Evolutionary conservation across 2,113 vertebrate species (phyloP), one percentile per base, ranked within the genome.

Genomic region (Seriola dumerili): DNA sequence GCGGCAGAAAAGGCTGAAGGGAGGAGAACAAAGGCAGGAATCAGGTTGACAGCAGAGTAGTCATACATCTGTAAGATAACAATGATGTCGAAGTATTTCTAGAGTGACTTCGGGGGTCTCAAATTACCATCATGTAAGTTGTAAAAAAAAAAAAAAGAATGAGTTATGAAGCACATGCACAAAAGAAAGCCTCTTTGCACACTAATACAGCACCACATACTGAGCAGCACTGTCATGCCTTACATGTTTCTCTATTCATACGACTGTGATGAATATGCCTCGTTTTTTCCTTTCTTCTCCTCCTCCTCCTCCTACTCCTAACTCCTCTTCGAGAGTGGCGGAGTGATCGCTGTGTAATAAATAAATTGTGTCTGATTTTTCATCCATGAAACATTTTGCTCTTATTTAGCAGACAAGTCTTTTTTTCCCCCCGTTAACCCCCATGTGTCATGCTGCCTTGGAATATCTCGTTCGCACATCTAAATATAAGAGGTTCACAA

Each of bases 151-250:
- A 29, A 29, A 29, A 29, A 29, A 29, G 10, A 75, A 90, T 78
- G 71, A 81, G 84, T 89, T 61, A 68, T 64, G 54, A 84, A 72
- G 73, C 61, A 13, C 58, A 38, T 23, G 72, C 63, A 83, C 76
- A 88, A 90, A 90, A 80, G 73, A 83, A 88, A 80, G 42, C 17
- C 76, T 78, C 81, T 77, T 72, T 62, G 48, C 50, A 76, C 81
- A 84, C 64, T 50, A 79, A 85, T 67, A 63, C 57, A 64, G 78
- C 13, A 46, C 11, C 83, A 80, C 78, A 81, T 55, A 42, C 76
- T 80, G 72, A 73, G 85, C 40, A 62, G 55, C 38, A 19, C 48
- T 42, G 76, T 64, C 72, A 46, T 80, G 78, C 57, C 62, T 76
- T 63, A 83, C 83, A 85, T 61, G 71, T 8, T 64, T 62, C 61